Evolutionary conservation across 2,113 vertebrate genomes (phyloP), one percentile per base, ranked within the genome.

Genomic region (Taxidea taxus): DNA sequence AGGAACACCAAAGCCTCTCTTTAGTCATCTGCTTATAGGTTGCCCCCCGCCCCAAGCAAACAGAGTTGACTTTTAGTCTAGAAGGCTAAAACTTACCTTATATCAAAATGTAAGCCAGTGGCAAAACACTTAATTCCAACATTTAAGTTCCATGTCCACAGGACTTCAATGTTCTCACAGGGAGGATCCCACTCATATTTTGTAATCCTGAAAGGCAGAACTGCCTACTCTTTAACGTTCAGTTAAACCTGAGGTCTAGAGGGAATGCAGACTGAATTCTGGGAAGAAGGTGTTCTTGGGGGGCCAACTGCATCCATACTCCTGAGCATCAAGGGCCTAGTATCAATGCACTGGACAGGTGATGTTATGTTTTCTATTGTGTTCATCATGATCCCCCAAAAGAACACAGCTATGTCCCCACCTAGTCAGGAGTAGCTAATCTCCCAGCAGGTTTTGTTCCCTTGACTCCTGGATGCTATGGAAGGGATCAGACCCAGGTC

Each of bases 41-140:
- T 94, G 72, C 81, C 51, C 42, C 39, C 37, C 62, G 27, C 7
- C 15, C 15, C 51, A 54, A 94, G 72, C 49, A 95, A 91, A 90
- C 21, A 88, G 56, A 93, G 51, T 0, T 91, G 54, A 85, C 18
- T 87, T 86, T 93, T 72, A 83, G 42, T 86, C 44, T 92, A 62
- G 39, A 92, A 94, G 15, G 81, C 25, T 97, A 91, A 90, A 94
- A 95, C 70, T 91, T 92, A 82, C 66, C 82, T 95, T 94, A 29
- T 56, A 92, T 96, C 42, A 87, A 96, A 95, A 90, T 23, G 27
- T 85, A 97, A 96, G 88, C 47, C 51, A 96, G 81, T n/a, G 60
- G 66, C 86, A 97, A 95, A 94, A 47, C 21, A 96, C n/a, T 34
- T 34, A 91, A 97, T 83, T 78, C 44, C 42, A 87, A 62, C 81